Conservation (phyloP, 2,113 vertebrate species). For the Eupsittula cactorum region DNA sequence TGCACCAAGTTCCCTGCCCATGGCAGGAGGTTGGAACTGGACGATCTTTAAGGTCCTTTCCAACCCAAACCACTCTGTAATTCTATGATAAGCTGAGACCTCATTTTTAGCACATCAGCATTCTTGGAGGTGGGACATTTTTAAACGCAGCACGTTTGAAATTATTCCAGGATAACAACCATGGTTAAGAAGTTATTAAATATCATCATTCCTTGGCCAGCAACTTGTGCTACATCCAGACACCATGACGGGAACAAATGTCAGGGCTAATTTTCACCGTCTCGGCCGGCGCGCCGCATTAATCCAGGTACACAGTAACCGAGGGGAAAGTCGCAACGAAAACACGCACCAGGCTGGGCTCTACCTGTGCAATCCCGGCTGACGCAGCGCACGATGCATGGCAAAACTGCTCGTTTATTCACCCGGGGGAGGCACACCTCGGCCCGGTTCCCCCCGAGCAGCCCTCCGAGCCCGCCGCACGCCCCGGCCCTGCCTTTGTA, state of each 20-base stretch:
- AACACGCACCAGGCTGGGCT: neutral
- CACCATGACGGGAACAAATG: neutral
- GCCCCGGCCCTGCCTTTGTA: neutral
- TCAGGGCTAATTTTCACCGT: neutral
- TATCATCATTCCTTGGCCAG: neutral
- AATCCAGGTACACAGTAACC: neutral
- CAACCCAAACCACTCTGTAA: neutral
- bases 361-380: neutral
- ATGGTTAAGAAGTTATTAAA: constrained; percentile 35
- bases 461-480: neutral
- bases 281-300: neutral
- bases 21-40: neutral
- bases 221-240: neutral
- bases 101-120: neutral
- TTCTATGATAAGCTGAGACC: neutral
- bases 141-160: neutral
- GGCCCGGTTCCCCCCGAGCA: neutral
- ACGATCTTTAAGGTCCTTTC: neutral
- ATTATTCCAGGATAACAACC: constrained; percentile 7
- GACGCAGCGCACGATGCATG: neutral
- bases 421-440: neutral
- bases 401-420: neutral
- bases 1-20: neutral
- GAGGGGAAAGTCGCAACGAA: neutral
- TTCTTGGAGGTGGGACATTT: neutral